Evolutionary conservation across 2,113 vertebrate species (phyloP).

Genomic region (Aspidoscelis tigris): DNA sequence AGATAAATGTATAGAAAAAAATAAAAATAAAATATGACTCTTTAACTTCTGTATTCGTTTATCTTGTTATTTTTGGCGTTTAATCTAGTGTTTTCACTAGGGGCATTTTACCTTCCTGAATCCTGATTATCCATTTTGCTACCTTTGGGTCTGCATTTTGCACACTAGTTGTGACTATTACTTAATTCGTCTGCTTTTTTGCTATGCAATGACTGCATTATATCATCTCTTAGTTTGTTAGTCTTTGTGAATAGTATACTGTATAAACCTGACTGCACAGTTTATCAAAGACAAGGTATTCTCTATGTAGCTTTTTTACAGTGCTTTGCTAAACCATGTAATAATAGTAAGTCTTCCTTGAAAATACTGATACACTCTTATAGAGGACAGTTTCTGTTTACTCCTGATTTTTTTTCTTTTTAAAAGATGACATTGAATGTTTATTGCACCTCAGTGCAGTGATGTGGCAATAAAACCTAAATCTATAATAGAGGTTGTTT

Average conservation of each 20-base stretch:
- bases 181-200: constrained; percentile 92
- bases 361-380: constrained; percentile 84
- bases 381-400: constrained; percentile 84
- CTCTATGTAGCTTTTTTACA: constrained; percentile 86
- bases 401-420: constrained; percentile 72
- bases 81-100: constrained; percentile 78
- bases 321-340: constrained; percentile 87
- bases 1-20: constrained; percentile 82
- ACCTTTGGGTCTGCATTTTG: constrained; percentile 94
- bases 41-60: constrained; percentile 79
- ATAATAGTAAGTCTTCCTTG: constrained; percentile 86
- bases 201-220: constrained; percentile 96
- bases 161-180: constrained; percentile 93
- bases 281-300: constrained; percentile 84
- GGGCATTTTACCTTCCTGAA: constrained; percentile 72
- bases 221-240: constrained; percentile 85
- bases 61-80: constrained; percentile 80
- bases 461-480: constrained; percentile 92
- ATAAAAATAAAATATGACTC: constrained; percentile 78
- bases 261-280: constrained; percentile 86
- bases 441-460: constrained; percentile 88
- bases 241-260: constrained; percentile 82
- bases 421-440: constrained; percentile 86
- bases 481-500: constrained; percentile 80
- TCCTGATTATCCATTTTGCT: constrained; percentile 74